Conservation (phyloP, 2,113 vertebrate species). For the Promerops cafer region DNA sequence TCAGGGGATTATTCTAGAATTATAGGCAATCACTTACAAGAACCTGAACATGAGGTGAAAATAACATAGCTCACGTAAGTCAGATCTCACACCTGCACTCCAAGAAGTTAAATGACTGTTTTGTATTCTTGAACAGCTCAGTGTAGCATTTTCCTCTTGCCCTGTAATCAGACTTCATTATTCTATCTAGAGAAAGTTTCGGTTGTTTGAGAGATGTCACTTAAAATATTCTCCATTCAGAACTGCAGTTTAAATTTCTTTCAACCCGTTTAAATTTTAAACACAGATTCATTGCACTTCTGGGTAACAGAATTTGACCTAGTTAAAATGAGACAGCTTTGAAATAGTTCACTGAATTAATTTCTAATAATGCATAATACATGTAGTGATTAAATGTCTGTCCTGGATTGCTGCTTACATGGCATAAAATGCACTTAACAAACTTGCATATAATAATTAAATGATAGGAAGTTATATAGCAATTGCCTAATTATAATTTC, state of each 20-base stretch:
- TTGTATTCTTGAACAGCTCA: slow-evolving; percentile 73
- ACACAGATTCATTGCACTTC: not conserved
- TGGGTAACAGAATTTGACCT: slow-evolving; percentile 37
- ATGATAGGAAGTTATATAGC: not conserved
- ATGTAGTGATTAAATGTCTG: not conserved
- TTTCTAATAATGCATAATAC: slow-evolving; percentile 5
- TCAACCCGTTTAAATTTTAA: not conserved
- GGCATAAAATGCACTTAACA: not conserved
- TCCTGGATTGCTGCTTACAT: not conserved
- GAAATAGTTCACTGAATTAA: slow-evolving; percentile 8
- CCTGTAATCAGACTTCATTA: slow-evolving; percentile 79
- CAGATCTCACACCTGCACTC: slow-evolving; percentile 69
- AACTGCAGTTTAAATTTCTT: not conserved
- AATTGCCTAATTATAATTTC: not conserved
- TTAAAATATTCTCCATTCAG: not conserved
- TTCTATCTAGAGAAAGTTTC: slow-evolving; percentile 82
- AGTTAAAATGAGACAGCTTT: slow-evolving; percentile 15
- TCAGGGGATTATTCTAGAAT: slow-evolving; percentile 79
- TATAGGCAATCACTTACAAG: slow-evolving; percentile 75
- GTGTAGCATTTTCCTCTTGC: slow-evolving; percentile 74
- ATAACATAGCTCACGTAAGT: slow-evolving; percentile 76
- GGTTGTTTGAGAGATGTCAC: not conserved
- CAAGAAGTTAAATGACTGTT: slow-evolving; percentile 79
- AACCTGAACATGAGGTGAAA: slow-evolving; percentile 77
- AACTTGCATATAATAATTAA: not conserved